Conservation (phyloP, 1,140 invertebrate genomes). For the Bombus sibiricus region DNA sequence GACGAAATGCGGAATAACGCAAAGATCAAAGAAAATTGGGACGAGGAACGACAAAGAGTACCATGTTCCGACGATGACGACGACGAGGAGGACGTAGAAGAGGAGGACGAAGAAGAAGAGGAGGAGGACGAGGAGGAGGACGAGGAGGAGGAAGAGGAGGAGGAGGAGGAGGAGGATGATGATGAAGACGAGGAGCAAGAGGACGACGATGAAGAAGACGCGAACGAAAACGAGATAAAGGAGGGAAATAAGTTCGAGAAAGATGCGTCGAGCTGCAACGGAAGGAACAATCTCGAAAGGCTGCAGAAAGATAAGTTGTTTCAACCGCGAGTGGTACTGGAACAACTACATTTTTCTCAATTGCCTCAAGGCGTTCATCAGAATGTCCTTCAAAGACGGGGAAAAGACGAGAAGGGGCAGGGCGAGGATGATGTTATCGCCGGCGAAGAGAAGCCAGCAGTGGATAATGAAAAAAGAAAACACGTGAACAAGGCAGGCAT, state of each 20-base stretch:
- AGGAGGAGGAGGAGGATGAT: slow-evolving; percentile 30
- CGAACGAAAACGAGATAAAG: slow-evolving; percentile 24
- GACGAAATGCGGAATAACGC: slow-evolving; percentile 51
- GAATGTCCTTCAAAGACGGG: slow-evolving; percentile 46
- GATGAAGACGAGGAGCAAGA: slow-evolving; percentile 46
- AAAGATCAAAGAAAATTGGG: slow-evolving; percentile 60
- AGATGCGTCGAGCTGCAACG: slow-evolving; percentile 33
- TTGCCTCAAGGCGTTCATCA: slow-evolving; percentile 59
- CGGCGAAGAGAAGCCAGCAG: slow-evolving; percentile 59
- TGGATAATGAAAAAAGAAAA: slow-evolving; percentile 59
- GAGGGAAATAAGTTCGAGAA: slow-evolving; percentile 45
- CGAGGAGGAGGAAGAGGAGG: slow-evolving; percentile 43
- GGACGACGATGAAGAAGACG: not conserved
- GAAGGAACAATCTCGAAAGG: slow-evolving; percentile 68
- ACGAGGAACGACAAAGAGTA: slow-evolving; percentile 65
- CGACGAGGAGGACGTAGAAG: slow-evolving; percentile 40
- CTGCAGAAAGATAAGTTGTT: slow-evolving; percentile 73
- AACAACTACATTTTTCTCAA: slow-evolving; percentile 74
- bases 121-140: slow-evolving; percentile 50
- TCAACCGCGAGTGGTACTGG: slow-evolving; percentile 78
- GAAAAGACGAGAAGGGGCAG: slow-evolving; percentile 52
- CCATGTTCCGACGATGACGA: slow-evolving; percentile 57
- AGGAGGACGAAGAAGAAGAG: slow-evolving; percentile 55
- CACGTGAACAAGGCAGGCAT: slow-evolving; percentile 69
- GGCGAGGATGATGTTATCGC: slow-evolving; percentile 56